Evolutionary conservation across 2,888 invertebrate species (phyloP), one percentile per base, ranked within the genome.

Genomic region (Andrena haemorrhoa): DNA sequence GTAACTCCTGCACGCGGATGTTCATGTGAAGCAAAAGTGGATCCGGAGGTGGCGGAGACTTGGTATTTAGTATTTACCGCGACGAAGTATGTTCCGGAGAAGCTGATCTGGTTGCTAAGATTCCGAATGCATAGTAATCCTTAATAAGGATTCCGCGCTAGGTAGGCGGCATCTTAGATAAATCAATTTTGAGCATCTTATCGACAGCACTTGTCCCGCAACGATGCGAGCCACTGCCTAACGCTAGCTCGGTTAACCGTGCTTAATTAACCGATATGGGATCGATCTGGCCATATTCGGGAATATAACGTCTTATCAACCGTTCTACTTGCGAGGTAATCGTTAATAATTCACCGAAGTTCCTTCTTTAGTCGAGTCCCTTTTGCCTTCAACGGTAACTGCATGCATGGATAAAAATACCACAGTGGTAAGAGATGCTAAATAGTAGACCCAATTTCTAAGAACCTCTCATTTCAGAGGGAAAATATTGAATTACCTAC

Each of bases 141-240:
- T 41, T 23, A 7, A 53, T 7, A 20, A 23, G 23, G 6, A 51
- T 53, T 72, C 16, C 51, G 26, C 7, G 5, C 61, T 12, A 23
- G 61, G 33, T 64, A 5, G 4, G 10, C 8, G 20, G 64, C 35
- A 58, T 65, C 35, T 53, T 33, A 49, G 41, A 56, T 79, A 69
- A 68, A 80, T 82, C 73, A 64, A 33, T 70, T 29, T 23, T 2
- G 29, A n/a, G 63, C 68, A 58, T 56, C 73, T 82, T 68, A 79
- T 65, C 77, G 74, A 71, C 68, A 58, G 65, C 75, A 33, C 69
- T 69, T 74, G 64, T 77, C 79, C 78, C 66, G 75, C 53, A 68
- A 73, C 79, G 75, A 79, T 26, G 26, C 51, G 51, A 23, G 58
- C 23, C 23, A n/a, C 63, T 61, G 23, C 58, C 79, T 58, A 56